phyloP scores from a whole-genome alignment of 1,140 invertebrate genomes.

The Periplaneta americana region DNA sequence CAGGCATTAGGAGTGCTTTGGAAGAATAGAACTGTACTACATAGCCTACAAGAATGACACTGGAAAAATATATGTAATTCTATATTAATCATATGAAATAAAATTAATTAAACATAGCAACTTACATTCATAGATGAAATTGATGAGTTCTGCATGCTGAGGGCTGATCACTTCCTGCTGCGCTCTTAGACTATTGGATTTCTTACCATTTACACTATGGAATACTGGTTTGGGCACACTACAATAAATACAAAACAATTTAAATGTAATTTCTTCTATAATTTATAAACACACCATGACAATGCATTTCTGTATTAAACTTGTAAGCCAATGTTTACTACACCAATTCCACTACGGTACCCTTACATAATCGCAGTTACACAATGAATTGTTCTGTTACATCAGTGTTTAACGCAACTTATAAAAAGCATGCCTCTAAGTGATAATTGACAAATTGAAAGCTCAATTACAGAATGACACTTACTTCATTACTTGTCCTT shows the following conservation, averaged over 20 bases:
- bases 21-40: no score
- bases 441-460: background rate
- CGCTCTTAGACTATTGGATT: slow-evolving; percentile 50
- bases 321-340: background rate
- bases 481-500: slow-evolving; percentile 20
- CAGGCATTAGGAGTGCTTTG: no score
- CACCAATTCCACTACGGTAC: background rate
- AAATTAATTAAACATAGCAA: no score
- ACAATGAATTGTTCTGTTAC: background rate
- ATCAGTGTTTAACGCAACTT: background rate
- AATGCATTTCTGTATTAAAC: background rate
- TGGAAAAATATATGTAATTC: no score
- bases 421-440: background rate
- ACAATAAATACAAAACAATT: slow-evolving; percentile 29
- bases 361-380: background rate
- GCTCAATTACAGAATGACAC: background rate
- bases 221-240: slow-evolving; percentile 65
- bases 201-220: slow-evolving; percentile 59
- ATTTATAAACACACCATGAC: background rate
- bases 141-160: slow-evolving; percentile 68
- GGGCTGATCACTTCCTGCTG: slow-evolving; percentile 60
- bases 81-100: no score
- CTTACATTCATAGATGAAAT: slow-evolving; percentile 67
- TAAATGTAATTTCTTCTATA: background rate
- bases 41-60: no score